Evolutionary conservation across 2,888 invertebrate species (phyloP).

Genomic region (Melikaiella ostensackeni): DNA sequence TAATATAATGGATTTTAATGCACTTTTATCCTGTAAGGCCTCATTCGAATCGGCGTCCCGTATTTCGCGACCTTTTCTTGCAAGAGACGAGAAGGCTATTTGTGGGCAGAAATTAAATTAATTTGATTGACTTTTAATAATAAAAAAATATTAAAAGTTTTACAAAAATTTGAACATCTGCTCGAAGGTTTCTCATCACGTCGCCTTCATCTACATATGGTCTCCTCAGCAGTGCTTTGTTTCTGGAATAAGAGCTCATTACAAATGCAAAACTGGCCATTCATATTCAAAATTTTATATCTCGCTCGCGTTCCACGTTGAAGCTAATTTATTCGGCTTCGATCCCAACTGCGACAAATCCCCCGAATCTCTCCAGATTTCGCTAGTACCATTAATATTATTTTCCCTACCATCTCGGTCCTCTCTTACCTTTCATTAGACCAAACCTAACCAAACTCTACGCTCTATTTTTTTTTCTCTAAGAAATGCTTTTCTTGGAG

Average conservation of each 20-base stretch:
- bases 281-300: constrained; percentile 95
- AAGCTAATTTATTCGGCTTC: constrained; percentile 87
- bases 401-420: constrained; percentile 16
- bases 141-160: background rate
- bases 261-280: constrained; percentile 92
- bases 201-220: constrained; percentile 81
- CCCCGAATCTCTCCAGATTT: constrained; percentile 62
- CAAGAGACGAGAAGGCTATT: too few relatives aligned
- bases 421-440: background rate
- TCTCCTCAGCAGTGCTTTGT: constrained; percentile 81
- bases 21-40: too few relatives aligned
- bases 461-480: too few relatives aligned
- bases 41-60: too few relatives aligned
- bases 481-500: background rate
- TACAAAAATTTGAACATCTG: constrained; percentile 42
- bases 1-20: too few relatives aligned
- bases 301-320: constrained; percentile 79
- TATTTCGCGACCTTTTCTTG: too few relatives aligned
- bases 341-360: constrained; percentile 76
- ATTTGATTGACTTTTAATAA: background rate
- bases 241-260: constrained; percentile 85
- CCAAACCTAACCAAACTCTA: background rate
- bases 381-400: constrained; percentile 53
- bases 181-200: constrained; percentile 43
- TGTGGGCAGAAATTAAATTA: background rate